Percentiles rank a stretch among this genome's conserved stretches.
Conservation (phyloP, 2,113 vertebrate species). For the Hystrix brachyura region DNA sequence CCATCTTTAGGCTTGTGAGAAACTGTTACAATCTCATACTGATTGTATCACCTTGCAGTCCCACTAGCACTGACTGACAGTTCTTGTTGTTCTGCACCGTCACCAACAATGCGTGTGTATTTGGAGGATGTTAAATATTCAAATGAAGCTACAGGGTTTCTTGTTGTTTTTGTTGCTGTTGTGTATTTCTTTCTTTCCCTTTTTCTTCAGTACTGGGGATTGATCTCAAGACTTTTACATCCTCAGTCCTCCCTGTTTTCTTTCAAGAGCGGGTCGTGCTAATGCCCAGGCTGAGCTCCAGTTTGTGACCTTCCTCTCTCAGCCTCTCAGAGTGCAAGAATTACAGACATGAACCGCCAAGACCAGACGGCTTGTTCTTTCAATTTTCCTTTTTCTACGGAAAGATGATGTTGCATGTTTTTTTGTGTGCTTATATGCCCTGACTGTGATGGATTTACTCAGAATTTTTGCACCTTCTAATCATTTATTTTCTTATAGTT, state of each 20-base stretch:
- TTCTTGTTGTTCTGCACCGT: neutral
- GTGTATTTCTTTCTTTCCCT: neutral
- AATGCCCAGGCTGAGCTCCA: neutral
- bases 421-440: neutral
- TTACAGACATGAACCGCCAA: neutral
- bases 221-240: neutral
- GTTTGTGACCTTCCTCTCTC: neutral
- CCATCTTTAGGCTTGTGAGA: neutral
- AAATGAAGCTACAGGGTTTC: neutral
- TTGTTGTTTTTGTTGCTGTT: neutral
- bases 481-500: neutral
- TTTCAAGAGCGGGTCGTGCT: neutral
- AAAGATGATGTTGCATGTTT: neutral
- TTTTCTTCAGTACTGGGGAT: neutral
- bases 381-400: constrained; percentile 8
- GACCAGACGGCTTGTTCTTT: neutral
- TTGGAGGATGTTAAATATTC: neutral
- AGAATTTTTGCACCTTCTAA: neutral
- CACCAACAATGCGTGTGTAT: neutral
- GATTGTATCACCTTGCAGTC: neutral
- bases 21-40: neutral
- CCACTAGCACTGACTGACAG: neutral
- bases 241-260: neutral
- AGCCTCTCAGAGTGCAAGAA: neutral
- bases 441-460: neutral